Base-by-base conservation (phyloP, 1,140 invertebrate species). In the Hyles vespertilio region DNA sequence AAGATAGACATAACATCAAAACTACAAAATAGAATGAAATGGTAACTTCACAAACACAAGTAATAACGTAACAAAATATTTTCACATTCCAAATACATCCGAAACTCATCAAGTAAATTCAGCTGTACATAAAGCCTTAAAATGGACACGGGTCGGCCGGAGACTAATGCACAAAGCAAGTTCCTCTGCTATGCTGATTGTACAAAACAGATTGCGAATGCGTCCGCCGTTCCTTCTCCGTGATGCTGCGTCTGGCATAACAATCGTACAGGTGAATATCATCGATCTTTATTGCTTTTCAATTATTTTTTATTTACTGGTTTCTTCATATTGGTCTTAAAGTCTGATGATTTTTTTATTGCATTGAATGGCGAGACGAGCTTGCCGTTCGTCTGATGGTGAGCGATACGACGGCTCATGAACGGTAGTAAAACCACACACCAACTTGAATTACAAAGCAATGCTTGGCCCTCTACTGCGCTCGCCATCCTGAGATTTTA, bases 121-220 rank as follows among this genome's bases (percentile, higher is more conserved):
- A 58, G 12, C 40, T 22, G 52, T 58, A 48, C 51, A 55, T 46
- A 22, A 22, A 51, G 56, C 43, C 56, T 50, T 67, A 56, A 56
- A 63, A 45, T 61, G 61, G 63, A 50, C 45, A 43, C 49, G 58
- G 47, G 10, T 51, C 51, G 53, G 54, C 48, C 50, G 45, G 33
- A 49, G 57, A 63, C 58, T 69, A 72, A 72, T 72, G 63, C 67
- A 69, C 67, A 69, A 64, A 66, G 70, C 60, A 47, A 51, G 56
- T 56, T 47, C 51, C 47, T 57, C 61, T 52, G 62, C 54, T 52
- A 60, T 71, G 64, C 61, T 72, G 70, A 67, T 72, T 70, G 65
- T 53, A 59, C 64, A 68, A 68, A 63, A 71, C 68, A 59, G 60
- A 69, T 69, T 69, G 60, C 51, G 56, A 40, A 65, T 55, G 63